Percentiles rank a stretch among this genome's conserved stretches.
Evolutionary conservation across 2,797 vertebrate species (phyloP).

Genomic region (Todus mexicanus): DNA sequence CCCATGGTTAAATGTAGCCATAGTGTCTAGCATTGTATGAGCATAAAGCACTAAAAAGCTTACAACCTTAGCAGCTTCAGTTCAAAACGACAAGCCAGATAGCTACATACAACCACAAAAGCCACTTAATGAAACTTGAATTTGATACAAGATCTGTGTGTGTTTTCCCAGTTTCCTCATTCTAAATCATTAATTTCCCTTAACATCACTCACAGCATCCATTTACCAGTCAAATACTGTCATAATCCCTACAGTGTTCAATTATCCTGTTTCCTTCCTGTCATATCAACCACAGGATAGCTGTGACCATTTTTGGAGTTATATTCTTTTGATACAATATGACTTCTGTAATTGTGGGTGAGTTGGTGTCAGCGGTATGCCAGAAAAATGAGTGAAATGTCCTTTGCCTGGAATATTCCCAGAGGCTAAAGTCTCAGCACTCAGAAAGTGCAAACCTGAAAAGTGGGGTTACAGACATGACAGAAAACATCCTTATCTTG

Average conservation of each 20-base stretch:
- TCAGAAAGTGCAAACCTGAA: not conserved
- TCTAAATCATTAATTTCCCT: not conserved
- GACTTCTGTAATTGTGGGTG: not conserved
- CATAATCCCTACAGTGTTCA: not conserved
- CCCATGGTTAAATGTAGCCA: not conserved
- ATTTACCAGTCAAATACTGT: not conserved
- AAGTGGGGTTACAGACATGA: not conserved
- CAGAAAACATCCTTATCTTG: not conserved
- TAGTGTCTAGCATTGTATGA: not conserved
- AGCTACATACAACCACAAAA: conserved; percentile 7
- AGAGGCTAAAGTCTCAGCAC: not conserved
- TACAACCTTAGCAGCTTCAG: not conserved
- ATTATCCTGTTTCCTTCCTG: not conserved
- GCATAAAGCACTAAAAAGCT: not conserved
- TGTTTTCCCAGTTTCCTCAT: conserved; percentile 10
- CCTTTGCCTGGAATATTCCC: not conserved
- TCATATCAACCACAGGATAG: not conserved
- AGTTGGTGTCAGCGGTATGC: not conserved
- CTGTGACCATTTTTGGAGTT: not conserved
- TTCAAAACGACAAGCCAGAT: not conserved
- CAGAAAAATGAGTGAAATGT: not conserved
- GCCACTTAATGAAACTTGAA: not conserved
- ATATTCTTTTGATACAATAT: not conserved
- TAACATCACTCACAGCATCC: not conserved
- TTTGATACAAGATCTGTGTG: not conserved